Base-by-base conservation (phyloP, 1,140 invertebrate genomes). In the Magallana ariakensis region DNA sequence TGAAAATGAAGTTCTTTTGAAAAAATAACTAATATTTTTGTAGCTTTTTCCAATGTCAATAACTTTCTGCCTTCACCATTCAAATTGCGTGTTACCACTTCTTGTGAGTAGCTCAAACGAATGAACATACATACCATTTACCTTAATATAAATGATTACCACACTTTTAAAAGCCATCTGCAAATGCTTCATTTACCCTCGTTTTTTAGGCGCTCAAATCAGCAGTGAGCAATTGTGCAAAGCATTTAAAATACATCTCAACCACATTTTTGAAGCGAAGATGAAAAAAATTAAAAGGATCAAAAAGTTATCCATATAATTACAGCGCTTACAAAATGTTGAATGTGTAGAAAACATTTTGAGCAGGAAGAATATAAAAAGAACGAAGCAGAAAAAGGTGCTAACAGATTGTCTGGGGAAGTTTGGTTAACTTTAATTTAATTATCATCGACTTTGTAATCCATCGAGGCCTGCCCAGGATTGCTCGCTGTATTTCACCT, bases 231-330 rank as follows among this genome's bases (percentile, higher is more conserved):
- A n/a, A 60, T 60, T 60, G 58, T 60, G 58, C 58, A 60, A 75
- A 26, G 22, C 66, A 75, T 75, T 70, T 75, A 75, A 75, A 66
- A 66, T 13, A 75, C 66, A 26, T 75, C 66, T 75, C 66, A 75
- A 75, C 33, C 33, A 46, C 66, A 2, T 33, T 75, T 22, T 75
- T 22, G 13, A 22, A 75, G 66, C 22, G 10, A 46, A 46, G 33
- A 75, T 26, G 62, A 19, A 75, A 75, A 70, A 19, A 75, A 75
- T 75, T 75, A 75, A 75, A 75, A 13, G 66, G 66, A 75, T 75
- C 19, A 75, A 75, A 13, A 22, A 26, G 66, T 10, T 75, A 33
- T 26, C 22, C 66, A 75, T 11, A 26, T 75, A 26, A 75, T 26
- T 26, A 75, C 22, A 19, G 7, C 22, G 3, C 22, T 26, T 46